Percentiles rank a stretch among this genome's conserved stretches.
phyloP scores from a whole-genome alignment of 1,140 invertebrate genomes.

The Sarcophaga bullata region DNA sequence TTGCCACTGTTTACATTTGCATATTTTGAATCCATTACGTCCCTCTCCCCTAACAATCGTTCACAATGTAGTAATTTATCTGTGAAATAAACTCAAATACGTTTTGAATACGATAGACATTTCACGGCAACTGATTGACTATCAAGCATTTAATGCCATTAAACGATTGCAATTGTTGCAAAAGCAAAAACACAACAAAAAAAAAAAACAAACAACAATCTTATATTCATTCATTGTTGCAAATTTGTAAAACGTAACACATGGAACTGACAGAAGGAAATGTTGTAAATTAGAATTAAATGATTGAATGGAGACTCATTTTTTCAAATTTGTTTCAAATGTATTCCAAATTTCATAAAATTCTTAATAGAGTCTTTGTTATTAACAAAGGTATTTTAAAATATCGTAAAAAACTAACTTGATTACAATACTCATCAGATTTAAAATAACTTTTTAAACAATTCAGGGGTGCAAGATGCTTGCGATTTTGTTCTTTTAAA shows the following conservation, averaged over 20 bases:
- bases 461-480: no score
- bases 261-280: neutral
- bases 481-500: no score
- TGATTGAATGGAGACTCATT: neutral
- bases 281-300: slow-evolving; percentile 19
- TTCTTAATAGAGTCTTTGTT: no score
- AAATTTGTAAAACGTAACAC: neutral
- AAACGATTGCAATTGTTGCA: slow-evolving; percentile 11
- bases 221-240: neutral
- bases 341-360: no score
- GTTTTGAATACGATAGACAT: neutral
- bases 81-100: neutral
- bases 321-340: no score
- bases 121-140: neutral
- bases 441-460: no score
- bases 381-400: no score
- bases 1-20: slow-evolving; percentile 1
- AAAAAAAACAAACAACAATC: no score
- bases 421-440: no score
- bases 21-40: neutral
- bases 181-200: neutral
- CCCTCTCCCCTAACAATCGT: neutral
- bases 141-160: slow-evolving; percentile 17
- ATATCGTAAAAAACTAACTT: no score
- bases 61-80: neutral